Evolutionary conservation across 1,140 invertebrate genomes (phyloP), one percentile per base, ranked within the genome.

Genomic region (Halyomorpha halys): DNA sequence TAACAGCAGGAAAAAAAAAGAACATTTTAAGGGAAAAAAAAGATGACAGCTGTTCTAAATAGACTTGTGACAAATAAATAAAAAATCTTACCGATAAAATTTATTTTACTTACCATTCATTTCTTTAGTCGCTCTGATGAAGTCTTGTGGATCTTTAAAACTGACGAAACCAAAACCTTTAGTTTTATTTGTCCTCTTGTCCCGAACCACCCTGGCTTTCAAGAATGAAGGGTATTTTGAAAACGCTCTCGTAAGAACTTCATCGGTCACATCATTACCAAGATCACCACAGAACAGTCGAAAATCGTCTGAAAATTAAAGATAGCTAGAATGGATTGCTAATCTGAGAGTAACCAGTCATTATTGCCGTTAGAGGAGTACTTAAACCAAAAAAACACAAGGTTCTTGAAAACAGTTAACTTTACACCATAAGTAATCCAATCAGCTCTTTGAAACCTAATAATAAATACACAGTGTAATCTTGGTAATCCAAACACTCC

Each of bases 161-260:
- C 95, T 98, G 44, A 98, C 92, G 76, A 99, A 99, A 8, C 97
- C 97, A 77, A 96, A 99, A 9, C 97, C 97, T 80, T 97, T 97
- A 54, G 91, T 97, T 77, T 99, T 99, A 73, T 98, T 98, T 0
- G 94, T 96, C 54, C 95, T 77, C 73, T 96, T 97, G 74, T 99
- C 97, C 67, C 97, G 79, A 2, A 99, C 84, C 8, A 99, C 96
- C 75, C 95, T 95, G 0, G 97, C 96, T 74, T 86, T 88, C 72
- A 90, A 82, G 76, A 99, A 99, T 47, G 94, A 97, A 0, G 88
- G 83, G 78, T 91, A 99, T 74, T 95, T 94, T 70, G 89, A 89
- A 72, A 99, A 99, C 1, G 94, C 95, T 70, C 95, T 79, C 0
- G 87, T 85, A 13, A 99, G 77, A 56, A 96, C 82, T 75, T 99